Evolutionary conservation across 1,140 invertebrate species (phyloP).

Genomic region (Drosophila fuyamai): DNA sequence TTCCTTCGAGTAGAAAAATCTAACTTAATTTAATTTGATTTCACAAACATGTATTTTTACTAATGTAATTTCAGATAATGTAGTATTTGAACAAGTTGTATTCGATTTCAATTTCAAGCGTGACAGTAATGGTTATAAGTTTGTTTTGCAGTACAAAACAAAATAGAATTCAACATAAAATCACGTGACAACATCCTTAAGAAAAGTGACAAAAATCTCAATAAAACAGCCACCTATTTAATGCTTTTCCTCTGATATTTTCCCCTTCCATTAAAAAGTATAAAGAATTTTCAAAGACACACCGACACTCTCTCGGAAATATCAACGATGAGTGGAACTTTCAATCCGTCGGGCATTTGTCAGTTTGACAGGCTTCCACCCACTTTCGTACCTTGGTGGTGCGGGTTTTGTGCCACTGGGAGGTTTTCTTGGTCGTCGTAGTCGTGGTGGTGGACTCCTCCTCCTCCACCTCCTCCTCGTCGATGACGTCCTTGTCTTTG

Average conservation of each 20-base stretch:
- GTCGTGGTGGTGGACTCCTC: slow-evolving; percentile 60
- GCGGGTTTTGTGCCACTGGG: slow-evolving; percentile 80
- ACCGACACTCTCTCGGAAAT: slow-evolving; percentile 21
- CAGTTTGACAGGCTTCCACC: slow-evolving; percentile 54
- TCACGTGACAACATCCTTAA: background rate
- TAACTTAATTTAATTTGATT: too few relatives aligned
- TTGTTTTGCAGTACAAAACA: background rate
- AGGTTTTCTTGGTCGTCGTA: slow-evolving; percentile 71
- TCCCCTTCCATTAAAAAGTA: background rate
- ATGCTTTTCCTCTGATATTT: background rate
- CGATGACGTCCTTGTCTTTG: slow-evolving; percentile 70
- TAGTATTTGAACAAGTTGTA: too few relatives aligned
- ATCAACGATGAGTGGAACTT: slow-evolving; percentile 55
- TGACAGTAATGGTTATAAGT: too few relatives aligned
- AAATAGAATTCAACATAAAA: background rate
- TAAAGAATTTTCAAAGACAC: slow-evolving; percentile 14
- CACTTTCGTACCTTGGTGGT: slow-evolving; percentile 70
- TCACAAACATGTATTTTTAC: too few relatives aligned
- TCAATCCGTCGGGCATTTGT: slow-evolving; percentile 76
- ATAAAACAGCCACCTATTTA: background rate
- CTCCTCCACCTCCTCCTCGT: slow-evolving; percentile 61
- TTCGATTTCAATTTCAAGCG: too few relatives aligned
- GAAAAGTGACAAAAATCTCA: background rate
- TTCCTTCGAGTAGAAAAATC: too few relatives aligned
- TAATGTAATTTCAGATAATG: too few relatives aligned